These are phyloP conservation scores for Caenorhabditis sp. DNA, from an alignment of 2,888 invertebrate species.

Conservation along the genomic window DNA sequence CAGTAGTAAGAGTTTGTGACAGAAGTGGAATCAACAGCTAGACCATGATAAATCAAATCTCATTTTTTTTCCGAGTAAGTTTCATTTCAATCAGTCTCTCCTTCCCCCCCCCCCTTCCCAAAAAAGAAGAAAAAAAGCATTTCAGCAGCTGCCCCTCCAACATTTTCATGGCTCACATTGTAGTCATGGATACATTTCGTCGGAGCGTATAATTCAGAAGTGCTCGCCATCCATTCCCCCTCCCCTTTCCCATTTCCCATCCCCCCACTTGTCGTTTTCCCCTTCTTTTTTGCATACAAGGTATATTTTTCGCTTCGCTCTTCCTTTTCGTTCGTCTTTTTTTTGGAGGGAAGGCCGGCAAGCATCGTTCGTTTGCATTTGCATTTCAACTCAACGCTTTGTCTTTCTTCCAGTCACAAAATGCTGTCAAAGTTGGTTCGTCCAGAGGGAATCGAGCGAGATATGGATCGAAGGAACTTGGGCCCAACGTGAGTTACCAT, in stretches of 20 bases:
- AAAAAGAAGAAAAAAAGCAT: too few species aligned
- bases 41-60: too few species aligned
- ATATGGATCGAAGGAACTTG: neutral
- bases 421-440: neutral
- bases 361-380: too few species aligned
- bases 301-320: neutral
- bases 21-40: conserved; percentile 18
- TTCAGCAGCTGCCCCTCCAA: too few species aligned
- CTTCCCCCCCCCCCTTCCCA: too few species aligned
- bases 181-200: conserved; percentile 20
- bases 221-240: neutral
- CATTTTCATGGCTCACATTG: neutral
- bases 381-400: too few species aligned
- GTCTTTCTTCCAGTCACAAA: neutral
- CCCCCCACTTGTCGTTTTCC: neutral
- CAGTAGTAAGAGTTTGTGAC: conserved; percentile 31
- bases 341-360: too few species aligned
- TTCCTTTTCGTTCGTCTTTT: too few species aligned
- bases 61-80: too few species aligned
- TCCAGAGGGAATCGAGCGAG: neutral
- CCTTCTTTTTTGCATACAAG: neutral
- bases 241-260: too few species aligned
- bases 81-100: too few species aligned
- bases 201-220: conserved; percentile 2
- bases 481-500: too few species aligned